A percentile compares a stretch with the other conserved stretches of the same genome.
These are phyloP conservation scores for Platichthys stellatus DNA, from an alignment of 2,113 vertebrate genomes.

Conservation along the genomic window DNA sequence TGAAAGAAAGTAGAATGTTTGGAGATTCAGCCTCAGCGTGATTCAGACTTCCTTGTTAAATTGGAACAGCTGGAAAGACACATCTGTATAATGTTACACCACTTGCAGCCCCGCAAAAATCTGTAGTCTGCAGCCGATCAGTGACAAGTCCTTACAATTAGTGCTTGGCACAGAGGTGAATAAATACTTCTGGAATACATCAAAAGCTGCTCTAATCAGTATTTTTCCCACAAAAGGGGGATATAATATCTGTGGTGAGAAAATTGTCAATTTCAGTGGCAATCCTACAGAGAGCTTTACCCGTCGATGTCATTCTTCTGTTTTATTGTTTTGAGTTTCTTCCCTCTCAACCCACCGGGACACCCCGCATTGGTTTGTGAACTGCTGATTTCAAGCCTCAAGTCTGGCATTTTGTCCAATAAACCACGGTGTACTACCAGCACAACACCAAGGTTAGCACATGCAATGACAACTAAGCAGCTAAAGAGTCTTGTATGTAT, in stretches of 20 bases:
- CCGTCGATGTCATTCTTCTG: not conserved
- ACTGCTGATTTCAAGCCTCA: too few species aligned
- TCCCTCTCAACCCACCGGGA: too few species aligned
- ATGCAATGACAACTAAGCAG: too few species aligned
- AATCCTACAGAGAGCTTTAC: not conserved
- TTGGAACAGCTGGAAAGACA: conserved; percentile 28
- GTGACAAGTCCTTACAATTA: conserved; percentile 19
- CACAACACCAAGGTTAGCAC: not conserved
- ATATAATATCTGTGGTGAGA: conserved; percentile 6
- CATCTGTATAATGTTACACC: conserved; percentile 51
- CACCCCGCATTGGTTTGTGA: too few species aligned
- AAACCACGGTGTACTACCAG: too few species aligned
- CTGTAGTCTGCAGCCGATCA: conserved; percentile 38
- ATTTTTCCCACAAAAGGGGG: not conserved
- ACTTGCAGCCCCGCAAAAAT: not conserved
- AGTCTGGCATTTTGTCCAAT: too few species aligned
- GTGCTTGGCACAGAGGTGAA: not conserved
- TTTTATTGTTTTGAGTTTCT: not conserved
- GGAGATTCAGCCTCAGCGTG: conserved; percentile 13
- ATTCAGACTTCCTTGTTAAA: conserved; percentile 6
- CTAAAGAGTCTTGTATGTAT: too few species aligned
- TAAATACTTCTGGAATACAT: conserved; percentile 44
- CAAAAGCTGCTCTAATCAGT: conserved; percentile 38
- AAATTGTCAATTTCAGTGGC: not conserved
- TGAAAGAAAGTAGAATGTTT: conserved; percentile 19